Evolutionary conservation across 1,140 invertebrate genomes (phyloP), one percentile per base, ranked within the genome.

Genomic region (Lethocerus indicus): DNA sequence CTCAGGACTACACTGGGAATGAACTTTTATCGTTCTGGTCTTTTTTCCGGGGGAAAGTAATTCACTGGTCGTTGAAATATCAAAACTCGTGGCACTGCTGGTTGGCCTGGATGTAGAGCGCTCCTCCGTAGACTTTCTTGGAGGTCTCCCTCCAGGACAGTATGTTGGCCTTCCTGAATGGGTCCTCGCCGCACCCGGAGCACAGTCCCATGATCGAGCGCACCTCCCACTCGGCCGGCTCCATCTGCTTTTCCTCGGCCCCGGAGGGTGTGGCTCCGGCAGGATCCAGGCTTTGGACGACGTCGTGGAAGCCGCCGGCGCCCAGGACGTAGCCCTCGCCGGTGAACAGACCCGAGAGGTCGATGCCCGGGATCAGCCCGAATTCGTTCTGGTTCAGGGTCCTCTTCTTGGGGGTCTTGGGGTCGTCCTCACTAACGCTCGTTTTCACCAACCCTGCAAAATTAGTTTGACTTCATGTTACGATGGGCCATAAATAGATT

Each of bases 171-270:
- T 82, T 82, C 25, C 74, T 74, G 65, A 86, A 87, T 0, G 83
- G 82, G 57, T 87, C 83, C 0, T 68, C 59, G 12, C 73, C 65
- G 53, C 83, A 86, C 2, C 75, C 79, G 36, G 75, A 75, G 60
- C 83, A 87, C 1, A 84, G 64, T 54, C 76, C 70, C 78, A 86
- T 83, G 1, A 86, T 79, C 1, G 75, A 74, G 52, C 69, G 77
- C 0, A 86, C 83, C 61, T 87, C 83, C 20, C 74, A 81, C 61
- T 87, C 83, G 0, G 83, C 83, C 0, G 83, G 82, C 55, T 86
- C 83, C n/a, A 79, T 68, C 55, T 83, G 80, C 73, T 35, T 72
- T 4, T 65, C 48, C 27, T 64, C 59, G 24, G 61, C 57, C 26
- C 65, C 64, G 16, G 64, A 63, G 24, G 52, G 55, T 16, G 44